A percentile compares a stretch with the other conserved stretches of the same genome.
Evolutionary conservation across 2,888 invertebrate species (phyloP).

Genomic region (Chirona hameri): DNA sequence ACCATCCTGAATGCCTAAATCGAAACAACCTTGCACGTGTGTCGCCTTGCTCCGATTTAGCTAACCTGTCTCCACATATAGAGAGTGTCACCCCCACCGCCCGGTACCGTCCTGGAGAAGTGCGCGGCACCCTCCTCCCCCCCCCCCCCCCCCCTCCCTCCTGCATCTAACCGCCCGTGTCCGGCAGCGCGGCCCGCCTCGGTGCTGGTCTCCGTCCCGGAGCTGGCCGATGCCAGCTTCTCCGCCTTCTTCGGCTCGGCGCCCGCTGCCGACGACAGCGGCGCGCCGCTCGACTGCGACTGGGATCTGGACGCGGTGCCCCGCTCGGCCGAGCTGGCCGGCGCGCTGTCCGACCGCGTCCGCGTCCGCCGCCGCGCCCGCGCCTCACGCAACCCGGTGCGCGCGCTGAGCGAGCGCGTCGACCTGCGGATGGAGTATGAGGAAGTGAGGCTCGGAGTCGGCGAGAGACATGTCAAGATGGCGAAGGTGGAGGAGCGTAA

Average conservation of each 20-base stretch:
- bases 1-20: too few relatives aligned
- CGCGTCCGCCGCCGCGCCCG: slow-evolving; percentile 64
- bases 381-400: slow-evolving; percentile 75
- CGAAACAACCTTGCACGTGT: too few relatives aligned
- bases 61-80: too few relatives aligned
- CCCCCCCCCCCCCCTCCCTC: too few relatives aligned
- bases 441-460: slow-evolving; percentile 67
- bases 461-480: slow-evolving; percentile 68
- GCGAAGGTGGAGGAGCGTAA: slow-evolving; percentile 77
- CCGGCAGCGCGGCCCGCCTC: slow-evolving; percentile 7
- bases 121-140: too few relatives aligned
- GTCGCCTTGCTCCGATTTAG: too few relatives aligned
- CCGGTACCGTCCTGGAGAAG: too few relatives aligned
- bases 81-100: too few relatives aligned
- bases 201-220: background rate
- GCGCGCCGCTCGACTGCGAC: background rate
- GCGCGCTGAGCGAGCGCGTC: slow-evolving; percentile 70
- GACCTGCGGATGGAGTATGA: slow-evolving; percentile 78
- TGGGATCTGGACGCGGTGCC: background rate
- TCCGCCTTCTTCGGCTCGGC: slow-evolving; percentile 14
- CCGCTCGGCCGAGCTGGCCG: background rate
- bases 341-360: slow-evolving; percentile 48
- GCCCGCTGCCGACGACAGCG: background rate
- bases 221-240: slow-evolving; percentile 25
- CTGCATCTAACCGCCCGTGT: too few relatives aligned